Percentiles rank a stretch among this genome's conserved stretches.
Evolutionary conservation across 2,888 invertebrate species (phyloP).

Genomic region (Trissolcus japonicus): DNA sequence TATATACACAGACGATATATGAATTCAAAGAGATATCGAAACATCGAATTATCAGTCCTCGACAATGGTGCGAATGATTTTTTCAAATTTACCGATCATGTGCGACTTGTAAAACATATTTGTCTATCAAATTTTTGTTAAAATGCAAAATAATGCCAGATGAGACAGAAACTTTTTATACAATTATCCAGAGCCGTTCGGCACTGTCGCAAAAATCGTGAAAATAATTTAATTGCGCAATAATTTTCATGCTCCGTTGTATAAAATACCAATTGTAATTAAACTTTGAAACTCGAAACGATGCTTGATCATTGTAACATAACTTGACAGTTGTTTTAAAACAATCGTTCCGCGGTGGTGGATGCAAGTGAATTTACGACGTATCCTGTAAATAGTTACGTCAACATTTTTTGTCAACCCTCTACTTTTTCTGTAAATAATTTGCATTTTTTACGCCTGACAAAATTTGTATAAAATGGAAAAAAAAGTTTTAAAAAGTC

Average conservation of each 20-base stretch:
- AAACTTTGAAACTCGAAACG: slow-evolving; percentile 11
- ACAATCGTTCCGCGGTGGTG: slow-evolving; percentile 16
- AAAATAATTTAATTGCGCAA: slow-evolving; percentile 28
- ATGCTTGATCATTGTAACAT: slow-evolving; percentile 45
- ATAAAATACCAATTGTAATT: slow-evolving; percentile 42
- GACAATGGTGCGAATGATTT: slow-evolving; percentile 3
- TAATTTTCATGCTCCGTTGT: slow-evolving; percentile 34
- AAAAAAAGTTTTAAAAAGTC: slow-evolving; percentile 20
- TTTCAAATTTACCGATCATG: background rate
- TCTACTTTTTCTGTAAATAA: slow-evolving; percentile 37
- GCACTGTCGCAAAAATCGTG: slow-evolving; percentile 25
- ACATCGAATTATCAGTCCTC: slow-evolving; percentile 23
- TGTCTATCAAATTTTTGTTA: background rate
- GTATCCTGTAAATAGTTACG: slow-evolving; percentile 36
- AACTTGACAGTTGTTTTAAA: slow-evolving; percentile 25
- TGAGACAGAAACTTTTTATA: background rate
- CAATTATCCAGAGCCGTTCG: slow-evolving; percentile 17
- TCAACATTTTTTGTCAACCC: slow-evolving; percentile 5
- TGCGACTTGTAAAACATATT: background rate
- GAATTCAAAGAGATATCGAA: background rate
- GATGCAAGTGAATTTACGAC: slow-evolving; percentile 21
- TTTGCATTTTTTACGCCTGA: slow-evolving; percentile 24
- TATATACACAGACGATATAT: slow-evolving; percentile 8
- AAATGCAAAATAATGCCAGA: background rate
- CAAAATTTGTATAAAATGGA: slow-evolving; percentile 18